Conservation (phyloP, 1,140 invertebrate species). For the Drosophila malerkotliana region DNA sequence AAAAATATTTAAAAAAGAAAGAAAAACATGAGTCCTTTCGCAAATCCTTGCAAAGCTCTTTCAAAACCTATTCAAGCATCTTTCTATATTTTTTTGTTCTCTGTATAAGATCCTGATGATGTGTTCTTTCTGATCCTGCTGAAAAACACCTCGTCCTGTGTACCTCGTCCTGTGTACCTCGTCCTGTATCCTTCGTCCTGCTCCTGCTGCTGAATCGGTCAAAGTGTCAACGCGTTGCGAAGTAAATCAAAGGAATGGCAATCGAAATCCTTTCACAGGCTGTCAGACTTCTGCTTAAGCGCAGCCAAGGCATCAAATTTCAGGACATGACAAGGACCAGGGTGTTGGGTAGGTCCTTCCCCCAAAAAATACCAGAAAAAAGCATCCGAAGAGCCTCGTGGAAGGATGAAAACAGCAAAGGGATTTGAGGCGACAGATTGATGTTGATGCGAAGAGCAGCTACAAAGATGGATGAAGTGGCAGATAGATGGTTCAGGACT, state of each 20-base stretch:
- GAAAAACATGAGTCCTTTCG: no score
- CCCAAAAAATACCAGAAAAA: neutral
- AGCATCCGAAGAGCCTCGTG: conserved; percentile 3
- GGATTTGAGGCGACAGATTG: conserved; percentile 70
- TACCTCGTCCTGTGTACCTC: neutral
- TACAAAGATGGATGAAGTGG: conserved; percentile 44
- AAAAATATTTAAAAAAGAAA: no score
- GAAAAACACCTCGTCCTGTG: neutral
- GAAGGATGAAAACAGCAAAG: conserved; percentile 7
- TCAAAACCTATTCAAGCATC: no score
- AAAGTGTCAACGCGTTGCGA: conserved; percentile 13
- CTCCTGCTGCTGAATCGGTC: neutral
- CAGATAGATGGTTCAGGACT: conserved; percentile 49
- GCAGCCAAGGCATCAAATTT: conserved; percentile 52
- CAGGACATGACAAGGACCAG: conserved; percentile 11
- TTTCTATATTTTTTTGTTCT: neutral
- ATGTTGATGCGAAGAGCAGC: conserved; percentile 52
- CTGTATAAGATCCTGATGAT: neutral
- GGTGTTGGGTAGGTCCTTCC: no score
- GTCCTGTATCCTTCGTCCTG: neutral
- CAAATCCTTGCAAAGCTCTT: no score
- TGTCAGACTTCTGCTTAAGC: conserved; percentile 59
- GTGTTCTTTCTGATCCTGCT: neutral
- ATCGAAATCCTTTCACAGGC: conserved; percentile 54
- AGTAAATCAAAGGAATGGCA: conserved; percentile 42